Percentiles rank a stretch among this genome's conserved stretches.
Conservation (phyloP, 2,888 invertebrate species). For the Hirtodrosophila alboralis region DNA sequence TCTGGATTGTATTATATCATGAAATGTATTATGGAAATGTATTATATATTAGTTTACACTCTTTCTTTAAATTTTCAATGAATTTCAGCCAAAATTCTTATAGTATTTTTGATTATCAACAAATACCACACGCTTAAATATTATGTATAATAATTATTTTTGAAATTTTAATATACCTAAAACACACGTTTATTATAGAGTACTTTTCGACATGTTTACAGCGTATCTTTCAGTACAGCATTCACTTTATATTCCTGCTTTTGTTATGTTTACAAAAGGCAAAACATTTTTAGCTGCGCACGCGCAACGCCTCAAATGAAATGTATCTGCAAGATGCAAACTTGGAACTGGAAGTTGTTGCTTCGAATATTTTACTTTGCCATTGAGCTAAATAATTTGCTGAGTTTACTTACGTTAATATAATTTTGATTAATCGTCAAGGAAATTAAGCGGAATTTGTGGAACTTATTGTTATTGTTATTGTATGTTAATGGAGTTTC, state of each 20-base stretch:
- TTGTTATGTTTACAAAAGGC: neutral
- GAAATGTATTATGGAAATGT: too few species aligned
- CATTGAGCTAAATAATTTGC: conserved; percentile 14
- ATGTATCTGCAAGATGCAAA: conserved; percentile 25
- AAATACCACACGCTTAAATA: too few species aligned
- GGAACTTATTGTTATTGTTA: conserved; percentile 26
- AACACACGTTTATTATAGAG: too few species aligned
- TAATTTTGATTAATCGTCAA: conserved; percentile 71
- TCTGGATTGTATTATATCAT: too few species aligned
- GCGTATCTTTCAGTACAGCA: neutral
- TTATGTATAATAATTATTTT: too few species aligned
- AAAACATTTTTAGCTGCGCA: conserved; percentile 8
- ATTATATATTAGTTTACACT: too few species aligned
- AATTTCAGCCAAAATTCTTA: too few species aligned
- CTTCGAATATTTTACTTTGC: neutral
- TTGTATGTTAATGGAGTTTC: conserved; percentile 40
- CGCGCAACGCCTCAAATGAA: conserved; percentile 14
- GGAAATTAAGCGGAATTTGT: conserved; percentile 57
- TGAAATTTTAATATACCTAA: too few species aligned
- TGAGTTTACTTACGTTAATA: conserved; percentile 46
- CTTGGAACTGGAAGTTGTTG: neutral
- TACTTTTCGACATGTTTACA: neutral
- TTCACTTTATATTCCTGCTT: too few species aligned
- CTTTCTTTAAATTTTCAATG: too few species aligned
- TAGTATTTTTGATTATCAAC: too few species aligned